Evolutionary conservation across 2,113 vertebrate species (phyloP).

Genomic region (Crotalus helleri): DNA sequence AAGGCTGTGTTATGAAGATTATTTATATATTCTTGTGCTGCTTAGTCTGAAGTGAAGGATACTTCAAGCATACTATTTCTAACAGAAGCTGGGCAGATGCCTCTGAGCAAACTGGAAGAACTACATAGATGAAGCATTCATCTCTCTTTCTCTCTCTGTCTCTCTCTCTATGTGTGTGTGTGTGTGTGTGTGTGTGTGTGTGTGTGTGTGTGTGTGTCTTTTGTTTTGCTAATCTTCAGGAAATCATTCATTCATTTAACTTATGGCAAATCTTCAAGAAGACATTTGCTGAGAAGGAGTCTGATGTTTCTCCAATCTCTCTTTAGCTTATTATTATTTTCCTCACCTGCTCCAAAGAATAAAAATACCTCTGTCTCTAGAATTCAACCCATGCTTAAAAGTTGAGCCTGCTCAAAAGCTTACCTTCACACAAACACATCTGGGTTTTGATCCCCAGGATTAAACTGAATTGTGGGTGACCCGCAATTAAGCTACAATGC

Average conservation of each 20-base stretch:
- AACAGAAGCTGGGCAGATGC: too few relatives aligned
- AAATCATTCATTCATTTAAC: background rate
- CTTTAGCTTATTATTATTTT: background rate
- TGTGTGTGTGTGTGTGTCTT: too few relatives aligned
- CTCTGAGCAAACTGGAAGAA: background rate
- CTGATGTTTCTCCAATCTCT: background rate
- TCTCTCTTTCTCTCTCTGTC: background rate
- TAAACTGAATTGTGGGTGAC: constrained; percentile 60
- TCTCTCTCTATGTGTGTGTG: too few relatives aligned
- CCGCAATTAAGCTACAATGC: constrained; percentile 60
- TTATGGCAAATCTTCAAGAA: background rate
- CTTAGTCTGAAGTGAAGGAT: background rate
- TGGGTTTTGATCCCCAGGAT: constrained; percentile 57
- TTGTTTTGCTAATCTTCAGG: background rate
- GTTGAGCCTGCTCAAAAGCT: constrained; percentile 19
- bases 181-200: too few relatives aligned
- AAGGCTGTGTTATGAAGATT: background rate
- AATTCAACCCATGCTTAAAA: background rate
- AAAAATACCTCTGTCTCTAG: background rate
- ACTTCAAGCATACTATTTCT: too few relatives aligned
- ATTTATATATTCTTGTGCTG: background rate
- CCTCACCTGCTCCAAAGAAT: background rate
- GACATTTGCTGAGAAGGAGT: background rate
- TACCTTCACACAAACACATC: constrained; percentile 43
- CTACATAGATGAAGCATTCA: background rate